Conservation (phyloP, 2,113 vertebrate species). For the Mustela nigripes region DNA sequence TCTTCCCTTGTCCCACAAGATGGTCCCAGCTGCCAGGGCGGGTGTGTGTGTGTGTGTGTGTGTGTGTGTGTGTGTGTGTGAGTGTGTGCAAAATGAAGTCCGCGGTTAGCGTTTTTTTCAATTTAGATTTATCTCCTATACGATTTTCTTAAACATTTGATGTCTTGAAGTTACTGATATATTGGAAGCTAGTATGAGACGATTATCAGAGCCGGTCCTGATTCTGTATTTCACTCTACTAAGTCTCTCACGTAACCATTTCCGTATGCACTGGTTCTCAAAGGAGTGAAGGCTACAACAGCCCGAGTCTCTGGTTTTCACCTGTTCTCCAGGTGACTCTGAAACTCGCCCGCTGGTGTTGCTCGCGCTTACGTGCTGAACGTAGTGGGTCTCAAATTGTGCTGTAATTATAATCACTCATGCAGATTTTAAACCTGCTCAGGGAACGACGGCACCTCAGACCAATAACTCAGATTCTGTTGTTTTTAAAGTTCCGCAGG, state of each 20-base stretch:
- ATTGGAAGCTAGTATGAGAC: neutral
- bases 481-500: neutral
- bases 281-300: neutral
- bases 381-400: neutral
- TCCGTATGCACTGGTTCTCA: neutral
- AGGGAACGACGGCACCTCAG: neutral
- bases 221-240: neutral
- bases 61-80: too few species aligned
- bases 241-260: neutral
- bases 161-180: neutral
- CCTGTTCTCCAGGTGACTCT: neutral
- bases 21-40: too few species aligned
- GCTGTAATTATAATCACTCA: neutral
- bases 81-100: neutral
- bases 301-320: neutral
- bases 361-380: neutral
- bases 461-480: neutral
- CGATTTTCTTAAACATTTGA: neutral
- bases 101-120: neutral
- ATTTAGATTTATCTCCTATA: neutral
- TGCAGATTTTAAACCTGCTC: neutral
- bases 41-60: too few species aligned
- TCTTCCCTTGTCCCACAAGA: neutral
- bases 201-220: neutral
- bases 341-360: neutral